Base-by-base conservation (phyloP, 2,888 invertebrate genomes). In the Onthophagus sagittarius region DNA sequence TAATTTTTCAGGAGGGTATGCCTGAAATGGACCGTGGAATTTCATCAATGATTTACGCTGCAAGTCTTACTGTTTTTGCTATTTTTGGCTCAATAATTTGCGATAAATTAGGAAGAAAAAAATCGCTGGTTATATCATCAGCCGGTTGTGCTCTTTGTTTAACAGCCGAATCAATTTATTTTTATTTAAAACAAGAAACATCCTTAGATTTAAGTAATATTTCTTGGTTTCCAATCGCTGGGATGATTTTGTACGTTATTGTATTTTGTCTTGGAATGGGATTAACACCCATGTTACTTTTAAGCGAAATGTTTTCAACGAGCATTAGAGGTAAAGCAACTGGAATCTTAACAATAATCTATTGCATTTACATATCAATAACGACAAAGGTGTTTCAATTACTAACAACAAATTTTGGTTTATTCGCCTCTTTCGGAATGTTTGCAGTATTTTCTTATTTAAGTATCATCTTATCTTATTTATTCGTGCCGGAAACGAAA, bases 1-100 rank as follows among this genome's bases (percentile, higher is more conserved):
- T 77, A 15, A 81, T 85, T 71, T 85, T 85, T 71, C 77, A 79
- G 69, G 79, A 81, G 79, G 80, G 83, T 9, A 83, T 82, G 15
- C 81, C 81, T 1, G 76, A 79, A 63, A 72, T 84, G 4, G 79
- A 80, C 0, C 78, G 82, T 9, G 80, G 78, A 72, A 76, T 77
- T 6, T 80, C 82, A 1, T 77, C 82, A 0, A 83, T 83, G 9
- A 79, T 83, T n/a, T 81, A 80, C 53, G 78, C 79, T 2, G 71
- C 77, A 0, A 70, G 75, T 15, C 73, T 79, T 62, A 64, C 76
- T 6, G 23, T 75, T 0, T 11, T 62, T 0, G 69, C 67, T 23
- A 69, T 72, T 53, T 39, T 74, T 14, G 76, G 76, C 1, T 76
- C 77, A 31, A 73, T 77, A 11, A 73, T 77, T n/a, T 72, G 76